phyloP scores from a whole-genome alignment of 2,888 invertebrate genomes.

The Drosophila histrio region DNA sequence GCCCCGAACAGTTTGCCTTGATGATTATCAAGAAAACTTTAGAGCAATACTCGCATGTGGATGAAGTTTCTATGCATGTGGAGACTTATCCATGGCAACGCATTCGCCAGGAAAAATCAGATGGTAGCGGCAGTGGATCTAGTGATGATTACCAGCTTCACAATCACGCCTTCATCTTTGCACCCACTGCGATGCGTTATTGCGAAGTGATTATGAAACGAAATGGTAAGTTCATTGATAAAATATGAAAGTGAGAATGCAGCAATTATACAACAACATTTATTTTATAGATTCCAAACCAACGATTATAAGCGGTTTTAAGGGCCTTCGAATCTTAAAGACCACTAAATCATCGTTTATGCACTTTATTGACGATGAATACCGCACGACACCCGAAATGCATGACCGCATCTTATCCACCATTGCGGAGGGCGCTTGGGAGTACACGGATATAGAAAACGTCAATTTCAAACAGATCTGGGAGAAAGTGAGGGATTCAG shows the following conservation, averaged over 20 bases:
- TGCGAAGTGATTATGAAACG: conserved; percentile 4
- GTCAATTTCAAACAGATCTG: not conserved
- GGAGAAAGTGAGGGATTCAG: not conserved
- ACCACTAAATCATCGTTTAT: not conserved
- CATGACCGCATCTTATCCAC: not conserved
- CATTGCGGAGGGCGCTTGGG: conserved; percentile 4
- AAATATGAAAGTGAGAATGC: not conserved
- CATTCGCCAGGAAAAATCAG: not conserved
- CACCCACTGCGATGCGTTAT: not conserved
- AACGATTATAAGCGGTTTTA: conserved; percentile 1
- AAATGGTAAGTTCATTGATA: not conserved
- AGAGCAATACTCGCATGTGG: not conserved
- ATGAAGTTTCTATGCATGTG: not conserved
- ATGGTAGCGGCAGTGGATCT: not conserved
- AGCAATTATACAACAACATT: not conserved
- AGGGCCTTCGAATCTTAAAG: not conserved
- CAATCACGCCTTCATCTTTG: conserved; percentile 4
- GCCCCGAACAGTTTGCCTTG: not conserved
- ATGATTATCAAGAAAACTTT: not conserved
- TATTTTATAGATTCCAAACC: not conserved
- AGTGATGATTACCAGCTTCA: not conserved
- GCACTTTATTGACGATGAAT: conserved; percentile 3
- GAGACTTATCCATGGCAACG: conserved; percentile 6
- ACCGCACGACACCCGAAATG: not conserved
- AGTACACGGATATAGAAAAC: not conserved